phyloP scores from a whole-genome alignment of 2,888 invertebrate genomes.

The Lycaena phlaeas region DNA sequence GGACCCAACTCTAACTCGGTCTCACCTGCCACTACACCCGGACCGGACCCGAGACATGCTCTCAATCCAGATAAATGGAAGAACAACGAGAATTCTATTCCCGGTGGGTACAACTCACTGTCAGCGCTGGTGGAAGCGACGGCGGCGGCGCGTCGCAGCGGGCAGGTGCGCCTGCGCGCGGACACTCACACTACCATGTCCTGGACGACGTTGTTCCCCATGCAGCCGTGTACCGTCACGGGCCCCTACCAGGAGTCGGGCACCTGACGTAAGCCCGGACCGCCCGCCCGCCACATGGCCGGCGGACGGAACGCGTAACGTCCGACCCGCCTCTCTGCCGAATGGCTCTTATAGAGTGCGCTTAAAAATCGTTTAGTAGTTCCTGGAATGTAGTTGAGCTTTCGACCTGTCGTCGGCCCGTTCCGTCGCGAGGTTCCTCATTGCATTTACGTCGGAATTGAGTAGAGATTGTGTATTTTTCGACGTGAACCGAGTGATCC shows the following conservation, averaged over 20 bases:
- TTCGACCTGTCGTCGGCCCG: constrained; percentile 27
- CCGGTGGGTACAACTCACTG: constrained; percentile 48
- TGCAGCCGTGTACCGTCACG: constrained; percentile 89
- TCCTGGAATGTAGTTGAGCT: constrained; percentile 38
- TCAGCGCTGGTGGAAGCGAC: constrained; percentile 54
- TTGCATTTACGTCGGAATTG: constrained; percentile 59
- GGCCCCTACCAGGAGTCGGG: constrained; percentile 84
- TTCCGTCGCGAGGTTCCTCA: constrained; percentile 44
- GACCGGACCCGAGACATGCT: constrained; percentile 32
- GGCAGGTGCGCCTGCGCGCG: constrained; percentile 69
- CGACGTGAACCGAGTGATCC: constrained; percentile 63
- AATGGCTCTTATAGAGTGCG: constrained; percentile 23
- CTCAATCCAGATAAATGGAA: constrained; percentile 40
- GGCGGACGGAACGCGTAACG: too few species aligned
- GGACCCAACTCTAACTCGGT: constrained; percentile 35
- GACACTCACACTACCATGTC: constrained; percentile 85
- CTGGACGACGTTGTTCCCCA: constrained; percentile 89
- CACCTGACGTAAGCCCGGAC: constrained; percentile 57
- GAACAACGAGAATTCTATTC: constrained; percentile 34
- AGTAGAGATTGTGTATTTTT: constrained; percentile 56
- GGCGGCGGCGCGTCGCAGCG: constrained; percentile 43
- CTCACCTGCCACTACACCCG: constrained; percentile 47
- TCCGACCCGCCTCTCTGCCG: constrained; percentile 11
- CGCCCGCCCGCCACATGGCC: constrained; percentile 11
- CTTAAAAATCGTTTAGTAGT: constrained; percentile 42